phyloP scores from a whole-genome alignment of 2,888 invertebrate genomes.

The Euspilapteryx auroguttella region DNA sequence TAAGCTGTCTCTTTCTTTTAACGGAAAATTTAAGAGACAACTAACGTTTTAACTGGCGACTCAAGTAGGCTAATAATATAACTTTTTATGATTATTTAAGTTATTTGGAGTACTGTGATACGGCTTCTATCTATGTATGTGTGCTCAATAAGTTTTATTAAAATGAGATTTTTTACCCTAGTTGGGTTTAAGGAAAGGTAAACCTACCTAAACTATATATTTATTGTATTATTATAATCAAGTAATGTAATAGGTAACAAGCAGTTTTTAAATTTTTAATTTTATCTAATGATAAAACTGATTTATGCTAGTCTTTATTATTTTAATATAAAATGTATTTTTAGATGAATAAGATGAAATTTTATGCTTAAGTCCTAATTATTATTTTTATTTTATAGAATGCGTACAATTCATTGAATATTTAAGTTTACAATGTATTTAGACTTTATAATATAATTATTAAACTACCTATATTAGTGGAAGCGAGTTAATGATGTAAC shows the following conservation, averaged over 20 bases:
- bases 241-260: conserved; percentile 13
- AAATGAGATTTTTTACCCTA: conserved; percentile 14
- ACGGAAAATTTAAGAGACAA: no score
- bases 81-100: conserved; percentile 24
- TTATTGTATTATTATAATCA: conserved; percentile 4
- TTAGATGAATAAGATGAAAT: no score
- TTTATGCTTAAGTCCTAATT: conserved; percentile 18
- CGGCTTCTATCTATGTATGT: conserved; percentile 36
- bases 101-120: conserved; percentile 57
- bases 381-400: conserved; percentile 23
- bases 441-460: no score
- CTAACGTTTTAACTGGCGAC: no score
- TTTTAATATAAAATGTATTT: conserved; percentile 31
- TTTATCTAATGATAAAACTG: conserved; percentile 30
- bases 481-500: no score
- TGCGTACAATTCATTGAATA: conserved; percentile 23
- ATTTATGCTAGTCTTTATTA: conserved; percentile 59
- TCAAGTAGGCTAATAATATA: no score
- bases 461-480: no score
- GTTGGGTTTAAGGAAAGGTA: conserved; percentile 10
- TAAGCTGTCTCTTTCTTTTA: no score
- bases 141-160: conserved; percentile 40
- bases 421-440: conserved; percentile 27
- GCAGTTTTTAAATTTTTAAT: conserved; percentile 23
- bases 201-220: conserved; percentile 7